These are phyloP conservation scores for Rhynchophorus ferrugineus DNA, from an alignment of 1,140 invertebrate genomes.

Conservation along the genomic window DNA sequence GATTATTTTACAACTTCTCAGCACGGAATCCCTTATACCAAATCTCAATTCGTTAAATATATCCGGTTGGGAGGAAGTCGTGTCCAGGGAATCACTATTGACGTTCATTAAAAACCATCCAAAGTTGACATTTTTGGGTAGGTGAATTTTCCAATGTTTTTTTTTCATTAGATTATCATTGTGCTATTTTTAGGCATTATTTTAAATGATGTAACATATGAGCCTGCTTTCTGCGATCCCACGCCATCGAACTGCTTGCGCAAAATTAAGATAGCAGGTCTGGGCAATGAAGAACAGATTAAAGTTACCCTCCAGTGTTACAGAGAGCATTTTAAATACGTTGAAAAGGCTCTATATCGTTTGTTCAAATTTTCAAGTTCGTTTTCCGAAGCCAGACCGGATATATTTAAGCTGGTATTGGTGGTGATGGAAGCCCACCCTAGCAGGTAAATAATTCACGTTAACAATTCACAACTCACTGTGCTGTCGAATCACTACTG, in stretches of 20 bases:
- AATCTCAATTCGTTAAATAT: constrained; percentile 60
- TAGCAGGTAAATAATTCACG: constrained; percentile 39
- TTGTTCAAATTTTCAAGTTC: constrained; percentile 54
- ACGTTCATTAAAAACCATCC: constrained; percentile 31
- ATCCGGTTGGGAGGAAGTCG: constrained; percentile 50
- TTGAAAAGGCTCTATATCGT: constrained; percentile 67
- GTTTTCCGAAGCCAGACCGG: constrained; percentile 44
- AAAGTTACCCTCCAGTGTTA: constrained; percentile 56
- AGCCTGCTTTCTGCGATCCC: constrained; percentile 27
- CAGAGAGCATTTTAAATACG: constrained; percentile 48
- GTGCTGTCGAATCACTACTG: no score
- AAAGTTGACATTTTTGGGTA: constrained; percentile 29
- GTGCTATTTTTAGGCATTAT: constrained; percentile 28
- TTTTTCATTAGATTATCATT: not conserved
- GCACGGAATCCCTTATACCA: constrained; percentile 49
- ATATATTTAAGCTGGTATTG: constrained; percentile 64
- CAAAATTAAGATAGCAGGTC: constrained; percentile 33
- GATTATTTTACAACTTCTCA: constrained; percentile 42
- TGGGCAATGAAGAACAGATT: constrained; percentile 34
- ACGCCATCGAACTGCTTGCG: constrained; percentile 16
- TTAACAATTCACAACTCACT: no score
- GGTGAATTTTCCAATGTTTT: not conserved
- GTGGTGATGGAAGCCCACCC: constrained; percentile 61
- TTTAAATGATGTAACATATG: constrained; percentile 30
- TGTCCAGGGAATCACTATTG: constrained; percentile 23